These are phyloP conservation scores for Volucella zonaria DNA, from an alignment of 2,888 invertebrate species.

Conservation along the genomic window DNA sequence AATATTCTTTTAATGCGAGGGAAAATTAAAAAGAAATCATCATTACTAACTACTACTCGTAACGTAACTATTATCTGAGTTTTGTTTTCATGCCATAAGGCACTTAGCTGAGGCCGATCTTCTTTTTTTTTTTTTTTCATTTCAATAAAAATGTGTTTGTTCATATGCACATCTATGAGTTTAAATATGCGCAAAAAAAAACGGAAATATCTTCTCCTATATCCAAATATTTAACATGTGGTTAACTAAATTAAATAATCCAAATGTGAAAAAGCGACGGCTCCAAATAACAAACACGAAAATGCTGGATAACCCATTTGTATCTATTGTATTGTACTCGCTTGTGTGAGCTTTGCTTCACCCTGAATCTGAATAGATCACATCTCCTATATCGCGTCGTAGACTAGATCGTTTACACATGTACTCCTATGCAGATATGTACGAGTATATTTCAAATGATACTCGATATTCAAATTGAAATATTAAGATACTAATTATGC, in stretches of 20 bases:
- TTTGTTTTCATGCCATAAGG: conserved; percentile 60
- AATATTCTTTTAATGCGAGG: conserved; percentile 67
- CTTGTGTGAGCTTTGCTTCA: conserved; percentile 1
- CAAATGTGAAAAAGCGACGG: conserved; percentile 43
- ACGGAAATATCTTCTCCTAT: conserved; percentile 4
- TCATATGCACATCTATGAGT: neutral
- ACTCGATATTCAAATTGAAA: conserved; percentile 67
- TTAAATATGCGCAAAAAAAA: neutral
- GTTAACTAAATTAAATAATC: conserved; percentile 37
- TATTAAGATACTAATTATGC: conserved; percentile 66
- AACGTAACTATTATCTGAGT: conserved; percentile 18
- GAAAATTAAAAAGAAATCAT: conserved; percentile 73
- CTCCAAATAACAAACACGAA: conserved; percentile 19
- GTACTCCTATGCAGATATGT: too few relatives aligned
- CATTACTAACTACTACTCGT: conserved; percentile 59
- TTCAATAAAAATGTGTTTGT: neutral
- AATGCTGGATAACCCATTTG: conserved; percentile 34
- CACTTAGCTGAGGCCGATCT: conserved; percentile 32
- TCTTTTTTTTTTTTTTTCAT: neutral
- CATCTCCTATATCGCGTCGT: conserved; percentile 9
- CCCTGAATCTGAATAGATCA: conserved; percentile 23
- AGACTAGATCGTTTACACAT: neutral
- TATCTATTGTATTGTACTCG: conserved; percentile 21
- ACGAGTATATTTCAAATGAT: conserved; percentile 38
- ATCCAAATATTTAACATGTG: conserved; percentile 34